These are phyloP conservation scores for Lepas anatifera DNA, from an alignment of 2,888 invertebrate genomes.

Conservation along the genomic window DNA sequence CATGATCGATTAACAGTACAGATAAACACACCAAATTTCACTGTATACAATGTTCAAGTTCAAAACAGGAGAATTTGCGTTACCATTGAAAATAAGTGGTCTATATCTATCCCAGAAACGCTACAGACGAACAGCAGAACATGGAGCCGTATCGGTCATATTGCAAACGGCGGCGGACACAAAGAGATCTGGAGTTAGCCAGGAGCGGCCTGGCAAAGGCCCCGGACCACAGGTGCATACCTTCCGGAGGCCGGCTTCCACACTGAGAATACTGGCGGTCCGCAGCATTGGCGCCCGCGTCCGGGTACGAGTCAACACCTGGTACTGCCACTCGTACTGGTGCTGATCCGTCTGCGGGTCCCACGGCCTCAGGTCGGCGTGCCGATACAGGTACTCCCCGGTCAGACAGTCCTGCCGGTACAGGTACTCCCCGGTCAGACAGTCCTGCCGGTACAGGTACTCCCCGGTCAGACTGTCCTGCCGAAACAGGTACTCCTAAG, in stretches of 20 bases:
- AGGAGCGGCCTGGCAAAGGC: no score
- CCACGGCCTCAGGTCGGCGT: slow-evolving; percentile 76
- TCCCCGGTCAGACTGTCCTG: slow-evolving; percentile 41
- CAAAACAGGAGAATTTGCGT: no score
- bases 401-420: slow-evolving; percentile 35
- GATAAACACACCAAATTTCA: no score
- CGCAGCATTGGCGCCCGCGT: slow-evolving; percentile 61
- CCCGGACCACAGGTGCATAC: no score
- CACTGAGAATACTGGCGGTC: slow-evolving; percentile 54
- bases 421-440: slow-evolving; percentile 38
- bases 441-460: slow-evolving; percentile 30
- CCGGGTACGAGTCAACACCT: slow-evolving; percentile 61
- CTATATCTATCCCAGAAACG: no score
- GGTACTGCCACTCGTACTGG: slow-evolving; percentile 72
- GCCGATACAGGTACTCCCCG: slow-evolving; percentile 58
- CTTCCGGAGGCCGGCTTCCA: slow-evolving; percentile 27
- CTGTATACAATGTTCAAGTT: no score
- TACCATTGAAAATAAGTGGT: no score
- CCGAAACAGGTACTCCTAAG: slow-evolving; percentile 34
- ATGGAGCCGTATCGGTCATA: no score
- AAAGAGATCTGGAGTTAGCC: no score
- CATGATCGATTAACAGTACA: no score
- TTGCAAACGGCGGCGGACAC: no score
- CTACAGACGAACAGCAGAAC: no score
- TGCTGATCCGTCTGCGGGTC: slow-evolving; percentile 69